These are phyloP conservation scores for Nematostella vectensis DNA, from an alignment of 92 coral and sea anemone species.

Conservation along the genomic window DNA sequence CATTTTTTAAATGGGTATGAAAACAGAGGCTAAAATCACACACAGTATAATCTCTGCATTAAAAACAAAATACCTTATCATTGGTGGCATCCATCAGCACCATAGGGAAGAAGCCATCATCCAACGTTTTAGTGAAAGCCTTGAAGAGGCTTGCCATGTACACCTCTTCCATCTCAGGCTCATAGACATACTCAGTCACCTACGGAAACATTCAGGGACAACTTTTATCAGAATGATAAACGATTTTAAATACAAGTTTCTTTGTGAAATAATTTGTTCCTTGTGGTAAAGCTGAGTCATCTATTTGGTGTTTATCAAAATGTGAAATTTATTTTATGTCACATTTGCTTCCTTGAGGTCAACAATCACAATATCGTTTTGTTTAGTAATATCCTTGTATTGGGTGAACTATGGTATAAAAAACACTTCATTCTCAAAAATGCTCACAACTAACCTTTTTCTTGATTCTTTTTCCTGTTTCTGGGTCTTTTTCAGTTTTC, in stretches of 20 bases:
- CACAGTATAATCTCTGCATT: background rate
- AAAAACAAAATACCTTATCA: slow-evolving; percentile 86
- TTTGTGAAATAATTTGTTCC: background rate
- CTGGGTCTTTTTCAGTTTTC: slow-evolving; percentile 80
- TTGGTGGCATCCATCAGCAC: slow-evolving; percentile 88
- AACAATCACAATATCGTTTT: too few relatives aligned
- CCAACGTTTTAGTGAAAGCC: slow-evolving; percentile 78
- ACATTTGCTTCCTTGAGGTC: too few relatives aligned
- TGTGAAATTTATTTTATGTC: too few relatives aligned
- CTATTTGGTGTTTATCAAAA: too few relatives aligned
- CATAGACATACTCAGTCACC: slow-evolving; percentile 94
- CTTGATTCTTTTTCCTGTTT: slow-evolving; percentile 80
- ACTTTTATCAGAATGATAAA: background rate
- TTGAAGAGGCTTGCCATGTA: slow-evolving; percentile 86
- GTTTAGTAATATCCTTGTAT: too few relatives aligned
- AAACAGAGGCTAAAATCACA: background rate
- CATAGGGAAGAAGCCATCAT: slow-evolving; percentile 92
- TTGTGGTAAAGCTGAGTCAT: too few relatives aligned
- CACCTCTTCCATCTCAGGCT: slow-evolving; percentile 85
- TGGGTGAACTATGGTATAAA: too few relatives aligned
- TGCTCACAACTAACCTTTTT: slow-evolving; percentile 51
- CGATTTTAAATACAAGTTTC: background rate
- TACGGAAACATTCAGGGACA: slow-evolving; percentile 6
- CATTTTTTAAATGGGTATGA: too few relatives aligned
- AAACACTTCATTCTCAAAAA: background rate